Conservation (phyloP, 1,140 invertebrate species). For the Littorina saxatilis region DNA sequence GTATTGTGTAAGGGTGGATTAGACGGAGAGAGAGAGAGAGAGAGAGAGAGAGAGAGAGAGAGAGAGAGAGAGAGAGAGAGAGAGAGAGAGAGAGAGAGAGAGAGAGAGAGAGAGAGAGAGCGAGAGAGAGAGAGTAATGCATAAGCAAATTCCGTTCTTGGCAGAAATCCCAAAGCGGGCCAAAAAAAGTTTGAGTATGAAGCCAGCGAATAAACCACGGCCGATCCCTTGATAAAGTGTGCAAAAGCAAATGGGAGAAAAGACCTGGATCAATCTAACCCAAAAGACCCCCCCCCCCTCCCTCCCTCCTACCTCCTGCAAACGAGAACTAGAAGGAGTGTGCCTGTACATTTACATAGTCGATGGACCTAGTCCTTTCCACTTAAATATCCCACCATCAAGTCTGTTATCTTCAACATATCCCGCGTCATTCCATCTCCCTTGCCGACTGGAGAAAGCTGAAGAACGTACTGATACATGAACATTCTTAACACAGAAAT, state of each 20-base stretch:
- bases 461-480: too few species aligned
- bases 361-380: too few species aligned
- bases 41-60: slow-evolving; percentile 12
- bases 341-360: too few species aligned
- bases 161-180: neutral
- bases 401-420: too few species aligned
- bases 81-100: neutral
- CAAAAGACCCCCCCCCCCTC: neutral
- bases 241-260: neutral
- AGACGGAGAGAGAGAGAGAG: slow-evolving; percentile 1
- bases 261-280: neutral
- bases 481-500: too few species aligned
- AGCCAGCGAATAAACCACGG: neutral
- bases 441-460: too few species aligned
- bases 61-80: neutral
- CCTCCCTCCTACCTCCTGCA: too few species aligned
- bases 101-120: neutral
- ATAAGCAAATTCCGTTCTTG: too few species aligned
- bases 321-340: too few species aligned
- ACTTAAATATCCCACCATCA: too few species aligned
- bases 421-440: too few species aligned
- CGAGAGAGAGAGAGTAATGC: neutral
- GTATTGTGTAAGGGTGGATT: neutral
- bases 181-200: neutral
- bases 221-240: neutral